Evolutionary conservation across 2,797 vertebrate species (phyloP), one percentile per base, ranked within the genome.

Genomic region (Sebastes glaucus): DNA sequence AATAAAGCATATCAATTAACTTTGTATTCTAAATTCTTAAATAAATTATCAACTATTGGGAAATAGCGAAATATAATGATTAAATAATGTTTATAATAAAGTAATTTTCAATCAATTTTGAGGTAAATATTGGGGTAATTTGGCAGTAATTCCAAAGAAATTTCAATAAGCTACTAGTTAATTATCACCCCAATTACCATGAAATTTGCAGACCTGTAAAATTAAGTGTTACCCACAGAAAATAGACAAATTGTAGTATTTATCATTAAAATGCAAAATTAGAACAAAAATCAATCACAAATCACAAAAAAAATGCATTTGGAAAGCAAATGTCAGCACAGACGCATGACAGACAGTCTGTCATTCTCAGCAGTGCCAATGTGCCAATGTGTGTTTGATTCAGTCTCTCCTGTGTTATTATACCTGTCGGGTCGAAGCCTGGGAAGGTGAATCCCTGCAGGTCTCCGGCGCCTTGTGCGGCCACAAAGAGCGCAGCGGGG

Each of bases 391-490:
- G 35, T 13, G 8, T 56, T 13, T 3, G 11, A 23, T 22, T 46
- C 20, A 4, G 1, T 23, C 28, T 61, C 1, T 25, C 0, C 14
- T 42, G 49, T 32, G 27, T 9, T 55, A 11, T 90, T 13, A 38
- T 38, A 94, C 94, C 92, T 85, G 89, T 71, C 0, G 83, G 89
- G 30, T 92, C 86, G 60, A 88, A 89, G 1, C 53, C 78, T 8
- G 81, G 57, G 42, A 90, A 86, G 56, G 35, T 52, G 76, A 89
- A 86, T 2, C 85, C 76, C 10, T 82, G 91, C 13, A 91, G 85
- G 81, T 93, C 93, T 11, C 83, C 90, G 3, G 88, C 75, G 11
- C 90, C 82, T 4, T 94, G 90, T 20, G 85, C 87, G 4, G 86
- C 89, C 75, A 86, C 86, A 1, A 87, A 60, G 23, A 96, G 60